Evolutionary conservation across 2,888 invertebrate species (phyloP).

Genomic region (Adineta ricciae): DNA sequence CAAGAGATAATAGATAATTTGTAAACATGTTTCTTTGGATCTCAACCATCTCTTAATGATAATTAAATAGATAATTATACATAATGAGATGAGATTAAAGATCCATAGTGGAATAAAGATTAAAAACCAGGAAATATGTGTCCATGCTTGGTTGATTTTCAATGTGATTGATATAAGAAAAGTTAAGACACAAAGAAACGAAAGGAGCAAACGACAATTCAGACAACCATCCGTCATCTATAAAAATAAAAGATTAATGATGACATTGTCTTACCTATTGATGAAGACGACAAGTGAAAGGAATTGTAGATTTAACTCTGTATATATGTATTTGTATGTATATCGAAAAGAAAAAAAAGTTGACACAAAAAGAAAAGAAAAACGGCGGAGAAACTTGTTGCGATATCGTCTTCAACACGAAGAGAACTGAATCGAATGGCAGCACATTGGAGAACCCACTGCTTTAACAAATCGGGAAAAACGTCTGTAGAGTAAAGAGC

Average conservation of each 20-base stretch:
- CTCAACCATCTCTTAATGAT: neutral
- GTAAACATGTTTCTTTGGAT: neutral
- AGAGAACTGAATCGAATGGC: neutral
- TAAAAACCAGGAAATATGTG: neutral
- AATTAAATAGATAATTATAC: neutral
- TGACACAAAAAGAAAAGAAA: constrained; percentile 2
- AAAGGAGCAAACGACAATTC: neutral
- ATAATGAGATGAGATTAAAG: neutral
- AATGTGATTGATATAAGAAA: neutral
- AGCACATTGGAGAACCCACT: neutral
- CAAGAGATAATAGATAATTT: neutral
- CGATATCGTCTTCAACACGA: neutral
- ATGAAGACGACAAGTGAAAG: neutral
- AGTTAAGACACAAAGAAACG: neutral
- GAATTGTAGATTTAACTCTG: neutral
- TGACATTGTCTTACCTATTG: neutral
- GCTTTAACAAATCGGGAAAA: constrained; percentile 14
- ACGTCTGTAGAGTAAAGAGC: neutral
- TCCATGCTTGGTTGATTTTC: neutral
- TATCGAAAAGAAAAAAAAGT: neutral
- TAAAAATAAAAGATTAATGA: neutral
- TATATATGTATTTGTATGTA: constrained; percentile 7
- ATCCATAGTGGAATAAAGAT: neutral
- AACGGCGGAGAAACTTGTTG: neutral
- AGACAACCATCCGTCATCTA: neutral